Conservation (phyloP, 2,113 vertebrate species). For the Junco hyemalis region DNA sequence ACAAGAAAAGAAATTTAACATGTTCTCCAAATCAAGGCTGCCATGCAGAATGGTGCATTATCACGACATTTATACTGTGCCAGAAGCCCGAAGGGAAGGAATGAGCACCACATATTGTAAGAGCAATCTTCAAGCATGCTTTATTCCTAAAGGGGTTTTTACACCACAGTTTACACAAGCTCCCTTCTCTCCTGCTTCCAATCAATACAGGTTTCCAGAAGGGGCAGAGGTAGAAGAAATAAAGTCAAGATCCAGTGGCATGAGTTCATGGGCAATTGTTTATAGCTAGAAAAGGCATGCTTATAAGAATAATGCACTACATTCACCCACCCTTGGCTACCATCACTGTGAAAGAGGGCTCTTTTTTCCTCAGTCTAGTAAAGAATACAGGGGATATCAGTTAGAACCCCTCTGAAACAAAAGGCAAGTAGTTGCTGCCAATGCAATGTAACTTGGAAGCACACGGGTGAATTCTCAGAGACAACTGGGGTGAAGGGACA, state of each 20-base stretch:
- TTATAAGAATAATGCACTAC: neutral
- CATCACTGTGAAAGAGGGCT: neutral
- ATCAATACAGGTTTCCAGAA: neutral
- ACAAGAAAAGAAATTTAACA: neutral
- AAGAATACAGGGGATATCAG: neutral
- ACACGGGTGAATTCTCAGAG: neutral
- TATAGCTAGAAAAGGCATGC: neutral
- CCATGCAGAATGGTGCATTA: neutral
- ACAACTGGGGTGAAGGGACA: neutral
- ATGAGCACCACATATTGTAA: neutral
- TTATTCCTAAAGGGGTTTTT: neutral
- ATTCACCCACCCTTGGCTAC: neutral
- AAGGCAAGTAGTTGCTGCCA: neutral
- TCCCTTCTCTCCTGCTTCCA: neutral
- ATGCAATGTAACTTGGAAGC: neutral
- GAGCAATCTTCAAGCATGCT: neutral
- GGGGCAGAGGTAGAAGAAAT: neutral
- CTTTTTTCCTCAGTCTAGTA: neutral
- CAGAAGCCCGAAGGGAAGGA: neutral
- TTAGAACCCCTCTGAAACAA: neutral
- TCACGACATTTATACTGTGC: rapidly evolving
- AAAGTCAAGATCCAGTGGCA: neutral
- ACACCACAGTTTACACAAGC: neutral
- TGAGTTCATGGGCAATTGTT: neutral
- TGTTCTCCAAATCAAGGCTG: neutral